These are phyloP conservation scores for Chunga burmeisteri DNA, from an alignment of 2,113 vertebrate genomes.

Conservation along the genomic window DNA sequence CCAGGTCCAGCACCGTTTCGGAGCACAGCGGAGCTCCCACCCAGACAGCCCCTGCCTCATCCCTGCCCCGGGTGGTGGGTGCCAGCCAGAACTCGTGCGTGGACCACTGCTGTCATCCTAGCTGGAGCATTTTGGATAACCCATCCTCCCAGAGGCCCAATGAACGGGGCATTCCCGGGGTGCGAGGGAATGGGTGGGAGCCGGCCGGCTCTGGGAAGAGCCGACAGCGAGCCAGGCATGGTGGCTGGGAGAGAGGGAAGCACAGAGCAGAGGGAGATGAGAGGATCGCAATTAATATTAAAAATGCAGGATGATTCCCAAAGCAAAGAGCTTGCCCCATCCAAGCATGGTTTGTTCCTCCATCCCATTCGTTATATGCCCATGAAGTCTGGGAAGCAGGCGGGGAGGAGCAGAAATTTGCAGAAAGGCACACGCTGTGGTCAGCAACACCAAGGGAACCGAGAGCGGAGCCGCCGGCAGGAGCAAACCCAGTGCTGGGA, in stretches of 20 bases:
- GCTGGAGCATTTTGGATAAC: background rate
- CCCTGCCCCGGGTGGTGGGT: background rate
- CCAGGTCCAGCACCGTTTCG: background rate
- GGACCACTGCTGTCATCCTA: background rate
- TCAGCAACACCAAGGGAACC: background rate
- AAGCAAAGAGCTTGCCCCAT: background rate
- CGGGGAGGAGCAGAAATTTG: background rate
- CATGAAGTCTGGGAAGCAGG: background rate
- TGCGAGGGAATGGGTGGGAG: rapidly evolving
- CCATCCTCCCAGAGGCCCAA: background rate
- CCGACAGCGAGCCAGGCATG: background rate
- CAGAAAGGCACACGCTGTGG: background rate
- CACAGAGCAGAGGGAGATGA: background rate
- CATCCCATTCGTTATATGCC: background rate
- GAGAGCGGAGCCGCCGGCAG: rapidly evolving
- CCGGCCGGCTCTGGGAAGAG: background rate
- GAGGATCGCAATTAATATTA: background rate
- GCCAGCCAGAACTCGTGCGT: rapidly evolving
- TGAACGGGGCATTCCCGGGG: rapidly evolving
- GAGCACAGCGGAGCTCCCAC: background rate
- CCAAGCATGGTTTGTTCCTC: background rate
- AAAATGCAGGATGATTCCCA: background rate
- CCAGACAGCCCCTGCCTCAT: background rate
- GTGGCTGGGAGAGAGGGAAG: background rate
- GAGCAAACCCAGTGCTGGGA: background rate